Evolutionary conservation across 1,140 invertebrate species (phyloP), one percentile per base, ranked within the genome.

Genomic region (Drosophila athabasca): DNA sequence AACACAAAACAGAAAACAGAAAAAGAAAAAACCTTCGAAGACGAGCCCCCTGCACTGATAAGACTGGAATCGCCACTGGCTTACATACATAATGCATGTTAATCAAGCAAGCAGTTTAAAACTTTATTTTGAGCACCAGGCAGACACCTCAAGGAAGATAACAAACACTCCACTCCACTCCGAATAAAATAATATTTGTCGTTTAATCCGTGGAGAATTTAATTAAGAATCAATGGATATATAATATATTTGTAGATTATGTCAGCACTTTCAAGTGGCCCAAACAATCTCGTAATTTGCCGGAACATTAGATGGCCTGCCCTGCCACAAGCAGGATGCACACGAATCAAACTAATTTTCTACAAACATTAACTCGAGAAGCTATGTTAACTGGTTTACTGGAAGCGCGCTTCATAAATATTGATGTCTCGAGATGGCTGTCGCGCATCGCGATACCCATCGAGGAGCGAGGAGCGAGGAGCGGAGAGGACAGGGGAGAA

Each of bases 41-140:
- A 9, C 29, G 29, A 0, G 45, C 35, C 35, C 26, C 24, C 24
- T 26, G 4, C 0, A 58, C 51, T 68, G 66, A 58, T 58, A 49
- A 68, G 26, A 35, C 13, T 39, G 4, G 35, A 39, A 64, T 41
- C 43, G 59, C 69, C 78, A 59, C 62, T 60, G 72, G 72, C 78
- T 89, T 89, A 89, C 84, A 89, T 89, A 90, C 81, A 71, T 84
- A 84, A 90, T 90, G 71, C 72, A 71, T 78, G 70, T 76, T 89
- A 68, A 89, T 88, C 84, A 76, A 62, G 55, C n/a, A 41, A 55
- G 24, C 79, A 45, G 53, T 75, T 77, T 64, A 53, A 78, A 81
- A 67, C 77, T 70, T 61, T 17, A 69, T 64, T 79, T 69, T 5
- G 24, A 26, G 24, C 24, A 26, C 24, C 24, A 5, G 17, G 57